Evolutionary conservation across 2,113 vertebrate species (phyloP).

Genomic region (Alectura lathami): DNA sequence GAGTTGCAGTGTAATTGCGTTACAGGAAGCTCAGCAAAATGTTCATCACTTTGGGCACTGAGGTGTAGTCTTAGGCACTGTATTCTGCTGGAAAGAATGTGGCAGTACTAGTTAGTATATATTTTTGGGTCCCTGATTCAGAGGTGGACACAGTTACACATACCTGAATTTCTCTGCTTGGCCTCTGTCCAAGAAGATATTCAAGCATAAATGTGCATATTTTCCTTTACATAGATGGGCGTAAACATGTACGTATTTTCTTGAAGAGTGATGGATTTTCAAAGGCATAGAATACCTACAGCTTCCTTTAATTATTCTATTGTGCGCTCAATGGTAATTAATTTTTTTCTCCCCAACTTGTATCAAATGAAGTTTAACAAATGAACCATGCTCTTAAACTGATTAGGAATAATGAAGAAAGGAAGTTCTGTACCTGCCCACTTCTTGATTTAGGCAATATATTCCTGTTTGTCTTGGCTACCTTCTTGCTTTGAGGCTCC

Average conservation of each 20-base stretch:
- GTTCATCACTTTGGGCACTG: conserved; percentile 13
- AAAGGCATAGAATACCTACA: conserved; percentile 18
- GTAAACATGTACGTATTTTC: background rate
- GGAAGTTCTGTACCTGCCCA: conserved; percentile 39
- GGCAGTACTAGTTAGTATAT: background rate
- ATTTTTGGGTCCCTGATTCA: background rate
- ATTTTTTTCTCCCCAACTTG: conserved; percentile 5
- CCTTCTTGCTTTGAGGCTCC: background rate
- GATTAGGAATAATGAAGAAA: conserved; percentile 59
- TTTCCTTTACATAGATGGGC: background rate
- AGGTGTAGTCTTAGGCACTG: background rate
- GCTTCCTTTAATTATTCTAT: conserved; percentile 27
- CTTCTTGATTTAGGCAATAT: conserved; percentile 35
- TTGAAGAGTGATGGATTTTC: background rate
- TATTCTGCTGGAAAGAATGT: background rate
- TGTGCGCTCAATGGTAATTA: background rate
- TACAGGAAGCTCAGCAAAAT: conserved; percentile 31
- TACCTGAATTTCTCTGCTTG: background rate
- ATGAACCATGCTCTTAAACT: conserved; percentile 51
- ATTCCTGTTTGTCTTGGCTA: conserved; percentile 57
- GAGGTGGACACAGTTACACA: background rate
- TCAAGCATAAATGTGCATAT: background rate
- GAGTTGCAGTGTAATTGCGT: background rate
- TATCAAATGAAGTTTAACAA: conserved; percentile 27
- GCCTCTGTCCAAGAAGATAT: background rate